phyloP scores from a whole-genome alignment of 2,888 invertebrate species.

The Ophion costatus region DNA sequence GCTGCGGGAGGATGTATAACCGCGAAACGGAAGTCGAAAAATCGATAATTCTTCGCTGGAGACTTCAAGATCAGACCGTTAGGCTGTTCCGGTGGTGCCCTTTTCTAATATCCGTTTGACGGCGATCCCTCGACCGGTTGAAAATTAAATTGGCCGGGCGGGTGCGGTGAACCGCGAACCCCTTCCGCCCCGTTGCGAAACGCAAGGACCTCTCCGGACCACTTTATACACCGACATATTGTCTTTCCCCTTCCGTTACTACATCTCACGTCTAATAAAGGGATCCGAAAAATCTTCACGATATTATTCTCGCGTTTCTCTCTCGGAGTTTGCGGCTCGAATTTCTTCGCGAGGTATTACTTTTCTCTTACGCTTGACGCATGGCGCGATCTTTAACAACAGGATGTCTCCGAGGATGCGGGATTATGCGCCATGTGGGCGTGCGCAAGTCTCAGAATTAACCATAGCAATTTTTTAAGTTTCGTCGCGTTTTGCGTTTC shows the following conservation, averaged over 20 bases:
- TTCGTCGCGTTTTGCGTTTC: not conserved
- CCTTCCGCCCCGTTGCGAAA: constrained; percentile 57
- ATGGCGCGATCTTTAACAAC: constrained; percentile 50
- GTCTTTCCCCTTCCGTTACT: constrained; percentile 23
- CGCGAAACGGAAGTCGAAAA: constrained; percentile 36
- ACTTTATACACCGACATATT: constrained; percentile 17
- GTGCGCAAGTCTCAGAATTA: constrained; percentile 33
- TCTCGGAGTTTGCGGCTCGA: constrained; percentile 39
- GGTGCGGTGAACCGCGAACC: constrained; percentile 63
- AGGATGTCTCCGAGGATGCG: constrained; percentile 64
- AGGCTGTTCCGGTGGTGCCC: constrained; percentile 31
- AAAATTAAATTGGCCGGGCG: constrained; percentile 51
- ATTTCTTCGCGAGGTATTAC: constrained; percentile 62
- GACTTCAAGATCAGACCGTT: constrained; percentile 24
- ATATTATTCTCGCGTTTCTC: constrained; percentile 51
- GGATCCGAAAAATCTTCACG: constrained; percentile 54
- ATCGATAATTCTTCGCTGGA: constrained; percentile 31
- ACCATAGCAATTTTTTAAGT: not conserved
- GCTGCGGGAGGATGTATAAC: constrained; percentile 1
- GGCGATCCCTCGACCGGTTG: constrained; percentile 1
- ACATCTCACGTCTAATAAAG: constrained; percentile 36
- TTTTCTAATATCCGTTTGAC: constrained; percentile 45
- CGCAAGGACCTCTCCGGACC: constrained; percentile 21
- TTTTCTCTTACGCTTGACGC: constrained; percentile 57
- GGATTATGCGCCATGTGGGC: constrained; percentile 45